phyloP scores from a whole-genome alignment of 2,888 invertebrate genomes.

The Metellina segmentata region DNA sequence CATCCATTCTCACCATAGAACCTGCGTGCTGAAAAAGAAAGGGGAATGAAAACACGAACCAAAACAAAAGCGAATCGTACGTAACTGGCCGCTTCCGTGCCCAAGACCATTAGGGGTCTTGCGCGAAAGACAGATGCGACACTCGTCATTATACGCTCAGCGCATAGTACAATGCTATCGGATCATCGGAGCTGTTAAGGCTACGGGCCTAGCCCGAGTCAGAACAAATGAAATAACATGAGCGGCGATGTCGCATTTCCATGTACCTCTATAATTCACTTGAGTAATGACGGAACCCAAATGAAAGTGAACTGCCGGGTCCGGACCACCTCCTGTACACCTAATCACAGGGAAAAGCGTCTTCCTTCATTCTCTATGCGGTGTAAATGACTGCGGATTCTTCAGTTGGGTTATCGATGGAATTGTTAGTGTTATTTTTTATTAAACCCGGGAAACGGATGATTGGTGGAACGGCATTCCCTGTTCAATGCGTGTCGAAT shows the following conservation, averaged over 20 bases:
- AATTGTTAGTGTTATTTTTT: background rate
- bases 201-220: constrained; percentile 35
- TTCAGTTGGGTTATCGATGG: constrained; percentile 22
- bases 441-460: background rate
- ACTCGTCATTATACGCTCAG: constrained; percentile 50
- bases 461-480: background rate
- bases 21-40: constrained; percentile 37
- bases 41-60: background rate
- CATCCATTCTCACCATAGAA: background rate
- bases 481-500: background rate
- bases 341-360: constrained; percentile 55
- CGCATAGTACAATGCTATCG: constrained; percentile 70
- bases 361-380: constrained; percentile 11
- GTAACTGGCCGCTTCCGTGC: constrained; percentile 51
- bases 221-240: constrained; percentile 74
- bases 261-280: constrained; percentile 63
- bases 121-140: constrained; percentile 66
- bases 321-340: constrained; percentile 4
- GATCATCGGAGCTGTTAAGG: constrained; percentile 44
- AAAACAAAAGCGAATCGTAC: constrained; percentile 23
- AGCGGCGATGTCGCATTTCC: constrained; percentile 45
- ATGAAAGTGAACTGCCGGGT: constrained; percentile 45
- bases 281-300: constrained; percentile 39
- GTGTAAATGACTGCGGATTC: constrained; percentile 44
- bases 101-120: constrained; percentile 53